These are phyloP conservation scores for Xylophagus ater DNA, from an alignment of 2,888 invertebrate species.

Conservation along the genomic window DNA sequence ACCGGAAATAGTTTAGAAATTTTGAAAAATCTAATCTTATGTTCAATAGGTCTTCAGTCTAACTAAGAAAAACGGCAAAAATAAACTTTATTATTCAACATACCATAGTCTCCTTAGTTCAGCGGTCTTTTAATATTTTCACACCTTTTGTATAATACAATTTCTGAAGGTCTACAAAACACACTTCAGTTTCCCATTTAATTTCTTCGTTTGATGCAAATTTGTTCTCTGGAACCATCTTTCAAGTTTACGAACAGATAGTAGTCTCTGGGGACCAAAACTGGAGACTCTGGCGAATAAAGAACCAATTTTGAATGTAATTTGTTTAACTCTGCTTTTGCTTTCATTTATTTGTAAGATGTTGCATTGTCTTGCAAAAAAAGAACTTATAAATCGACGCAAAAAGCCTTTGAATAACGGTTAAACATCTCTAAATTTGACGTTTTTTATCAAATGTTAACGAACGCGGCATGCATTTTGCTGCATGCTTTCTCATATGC, in stretches of 20 bases:
- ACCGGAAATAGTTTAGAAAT: too few relatives aligned
- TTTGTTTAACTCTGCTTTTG: not conserved
- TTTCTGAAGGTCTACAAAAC: too few relatives aligned
- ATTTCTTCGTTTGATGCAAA: not conserved
- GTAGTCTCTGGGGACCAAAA: not conserved
- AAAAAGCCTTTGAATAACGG: too few relatives aligned
- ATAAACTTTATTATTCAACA: not conserved
- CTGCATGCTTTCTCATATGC: not conserved
- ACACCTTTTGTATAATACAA: too few relatives aligned
- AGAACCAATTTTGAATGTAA: not conserved
- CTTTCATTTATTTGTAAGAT: not conserved
- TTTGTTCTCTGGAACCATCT: not conserved
- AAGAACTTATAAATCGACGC: too few relatives aligned
- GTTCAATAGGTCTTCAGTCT: too few relatives aligned
- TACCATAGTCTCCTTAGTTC: slow-evolving; percentile 2
- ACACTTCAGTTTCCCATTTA: too few relatives aligned
- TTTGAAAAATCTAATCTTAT: too few relatives aligned
- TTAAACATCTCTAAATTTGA: too few relatives aligned
- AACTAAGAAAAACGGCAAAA: too few relatives aligned
- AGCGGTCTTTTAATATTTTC: slow-evolving; percentile 1
- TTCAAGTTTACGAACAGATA: slow-evolving; percentile 1
- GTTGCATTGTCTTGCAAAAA: not conserved
- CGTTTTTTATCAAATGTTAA: not conserved
- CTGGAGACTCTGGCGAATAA: not conserved
- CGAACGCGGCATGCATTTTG: not conserved